Base-by-base conservation (phyloP, 2,888 invertebrate genomes). In the Argynnis bischoffii region DNA sequence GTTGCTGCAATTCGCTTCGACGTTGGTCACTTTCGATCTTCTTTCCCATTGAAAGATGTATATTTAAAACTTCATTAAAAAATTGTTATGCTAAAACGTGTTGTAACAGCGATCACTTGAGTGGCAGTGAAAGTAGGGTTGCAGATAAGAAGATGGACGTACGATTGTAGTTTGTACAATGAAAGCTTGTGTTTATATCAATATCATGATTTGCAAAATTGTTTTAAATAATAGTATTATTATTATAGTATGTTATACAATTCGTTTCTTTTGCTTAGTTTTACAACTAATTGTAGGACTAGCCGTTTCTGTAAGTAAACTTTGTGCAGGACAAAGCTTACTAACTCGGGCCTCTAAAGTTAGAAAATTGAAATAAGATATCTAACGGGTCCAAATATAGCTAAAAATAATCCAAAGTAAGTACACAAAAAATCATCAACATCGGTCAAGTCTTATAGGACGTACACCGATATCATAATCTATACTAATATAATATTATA, bases 101-200 rank as follows among this genome's bases (percentile, higher is more conserved):
- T 72, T 72, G 69, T 67, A 78, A 78, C 75, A 72, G 75, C 78
- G 77, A 83, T 85, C 84, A 84, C 83, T 85, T 80, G 82, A 78
- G 75, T 72, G 76, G 72, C 76, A 87, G 89, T 86, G 90, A 90
- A 90, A 90, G 90, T 85, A 76, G 78, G 80, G 80, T 81, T 79
- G 80, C 81, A 83, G 83, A 85, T 83, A 83, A 81, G 78, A 80
- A 77, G 76, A 73, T 72, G 67, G 77, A 73, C 47, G 56, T 76
- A 74, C 74, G 74, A 70, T 63, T 41, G 76, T 66, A 80, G 77
- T 83, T 84, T 85, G 86, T 84, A 85, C 79, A 86, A 86, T 86
- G 59, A 88, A 86, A 85, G 78, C 75, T 76, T 77, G 76, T 66
- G 67, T 64, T 67, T 18, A 55, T 67, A 70, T 67, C 65, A 35